Base-by-base conservation (phyloP, 2,888 invertebrate species). In the Drosophila algonquin region DNA sequence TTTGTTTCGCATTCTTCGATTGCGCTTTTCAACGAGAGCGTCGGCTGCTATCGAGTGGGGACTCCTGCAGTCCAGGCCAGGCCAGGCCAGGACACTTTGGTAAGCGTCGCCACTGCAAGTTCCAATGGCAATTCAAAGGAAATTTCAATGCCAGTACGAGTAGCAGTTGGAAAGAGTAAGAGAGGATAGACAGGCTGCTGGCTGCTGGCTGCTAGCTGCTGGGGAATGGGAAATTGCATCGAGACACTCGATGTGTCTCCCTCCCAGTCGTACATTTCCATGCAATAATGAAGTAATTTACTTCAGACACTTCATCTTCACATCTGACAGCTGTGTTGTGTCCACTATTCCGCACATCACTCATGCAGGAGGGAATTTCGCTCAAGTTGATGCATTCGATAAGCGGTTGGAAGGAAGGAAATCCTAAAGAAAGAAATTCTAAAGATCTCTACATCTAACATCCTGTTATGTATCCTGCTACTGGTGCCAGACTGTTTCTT, bases 1-100 rank as follows among this genome's bases (percentile, higher is more conserved):
- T 32, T 70, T 55, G 45, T 55, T 16, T 54, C 57, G 21, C 46
- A n/a, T 18, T 32, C 18, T 52, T 54, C 57, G 24, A 62, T 47
- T 21, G 30, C 44, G 50, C 27, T 45, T 63, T 45, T 30, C n/a
- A 14, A 40, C 35, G 12, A 12, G 12, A 12, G 35, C 4, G 12
- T 12, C 3, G 32, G 10, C 32, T 10, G 10, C 10, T 9, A 32
- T 32, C 7, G 40, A n/a, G 40, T 2, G 6, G 40, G 14, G 40
- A 40, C n/a, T 14, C 14, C 40, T 40, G 40, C 40, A 40, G 7
- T 1, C 40, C 7, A 21, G 21, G 21, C 21, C 21, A 21, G 21
- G 3, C 18, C 18, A 18, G 1, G 18, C 18, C 18, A 18, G 18
- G 40, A 14, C 40, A 14, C 7, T 14, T 12, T 40, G 40, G 14